Percentiles rank a stretch among this genome's conserved stretches.
phyloP scores from a whole-genome alignment of 2,797 vertebrate genomes.

The Anas bahamensis region DNA sequence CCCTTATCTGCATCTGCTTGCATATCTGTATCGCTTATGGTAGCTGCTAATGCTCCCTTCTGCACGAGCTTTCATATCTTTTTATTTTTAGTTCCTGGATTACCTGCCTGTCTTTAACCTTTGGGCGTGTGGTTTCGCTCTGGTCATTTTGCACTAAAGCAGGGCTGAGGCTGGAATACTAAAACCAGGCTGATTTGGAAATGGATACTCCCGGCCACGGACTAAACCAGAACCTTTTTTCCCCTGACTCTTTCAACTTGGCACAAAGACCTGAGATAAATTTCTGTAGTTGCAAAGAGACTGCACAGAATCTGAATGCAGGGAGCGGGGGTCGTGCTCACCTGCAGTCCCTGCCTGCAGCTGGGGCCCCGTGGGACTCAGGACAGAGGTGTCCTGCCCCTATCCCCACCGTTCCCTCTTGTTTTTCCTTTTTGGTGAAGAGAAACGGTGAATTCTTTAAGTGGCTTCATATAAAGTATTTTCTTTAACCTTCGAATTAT shows the following conservation, averaged over 20 bases:
- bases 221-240: neutral
- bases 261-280: fast-evolving
- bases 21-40: neutral
- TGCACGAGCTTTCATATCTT: neutral
- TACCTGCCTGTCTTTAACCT: neutral
- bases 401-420: neutral
- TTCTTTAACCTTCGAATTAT: neutral
- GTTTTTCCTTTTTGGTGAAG: neutral
- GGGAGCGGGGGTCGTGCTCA: fast-evolving
- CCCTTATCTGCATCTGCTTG: neutral
- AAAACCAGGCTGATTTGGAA: neutral
- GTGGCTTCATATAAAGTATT: neutral
- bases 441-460: neutral
- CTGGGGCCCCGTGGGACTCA: fast-evolving
- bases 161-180: neutral
- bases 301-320: neutral
- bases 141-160: neutral
- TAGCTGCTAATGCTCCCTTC: neutral
- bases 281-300: neutral
- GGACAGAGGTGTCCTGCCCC: neutral
- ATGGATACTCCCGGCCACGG: fast-evolving
- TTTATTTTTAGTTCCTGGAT: neutral
- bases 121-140: neutral
- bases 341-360: neutral
- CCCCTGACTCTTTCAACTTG: neutral